phyloP scores from a whole-genome alignment of 2,888 invertebrate genomes.

The Amorpha juglandis region DNA sequence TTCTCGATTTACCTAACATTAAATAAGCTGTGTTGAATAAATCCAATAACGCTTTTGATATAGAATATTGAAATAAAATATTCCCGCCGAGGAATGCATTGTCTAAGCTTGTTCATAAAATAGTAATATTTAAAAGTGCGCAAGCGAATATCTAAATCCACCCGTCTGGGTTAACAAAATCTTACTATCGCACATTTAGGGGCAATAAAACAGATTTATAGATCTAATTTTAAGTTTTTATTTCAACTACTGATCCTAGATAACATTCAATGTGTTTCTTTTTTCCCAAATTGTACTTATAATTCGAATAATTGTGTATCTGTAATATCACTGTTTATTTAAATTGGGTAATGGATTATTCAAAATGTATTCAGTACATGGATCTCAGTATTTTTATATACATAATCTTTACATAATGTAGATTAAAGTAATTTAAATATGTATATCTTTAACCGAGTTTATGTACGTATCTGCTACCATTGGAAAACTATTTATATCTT shows the following conservation, averaged over 20 bases:
- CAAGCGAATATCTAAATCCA: constrained; percentile 21
- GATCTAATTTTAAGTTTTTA: constrained; percentile 24
- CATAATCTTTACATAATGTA: too few species aligned
- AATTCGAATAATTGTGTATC: neutral
- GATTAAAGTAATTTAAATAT: too few species aligned
- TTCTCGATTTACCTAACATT: too few species aligned
- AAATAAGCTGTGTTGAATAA: constrained; percentile 27
- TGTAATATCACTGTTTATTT: neutral
- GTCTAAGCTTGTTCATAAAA: neutral
- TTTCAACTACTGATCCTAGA: constrained; percentile 25
- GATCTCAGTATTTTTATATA: too few species aligned
- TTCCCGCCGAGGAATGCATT: neutral
- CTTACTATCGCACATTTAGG: constrained; percentile 26
- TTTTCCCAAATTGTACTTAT: neutral
- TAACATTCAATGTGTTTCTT: constrained; percentile 27
- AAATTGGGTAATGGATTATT: too few species aligned
- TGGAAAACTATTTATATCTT: too few species aligned
- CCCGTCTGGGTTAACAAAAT: constrained; percentile 24
- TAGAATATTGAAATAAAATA: neutral
- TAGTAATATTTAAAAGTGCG: constrained; percentile 10
- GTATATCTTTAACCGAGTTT: too few species aligned
- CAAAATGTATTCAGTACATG: too few species aligned
- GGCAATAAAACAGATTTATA: constrained; percentile 28
- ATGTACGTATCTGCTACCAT: too few species aligned
- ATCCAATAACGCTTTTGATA: neutral